phyloP scores from a whole-genome alignment of 2,797 vertebrate genomes.

The Cichlasoma orientale region DNA sequence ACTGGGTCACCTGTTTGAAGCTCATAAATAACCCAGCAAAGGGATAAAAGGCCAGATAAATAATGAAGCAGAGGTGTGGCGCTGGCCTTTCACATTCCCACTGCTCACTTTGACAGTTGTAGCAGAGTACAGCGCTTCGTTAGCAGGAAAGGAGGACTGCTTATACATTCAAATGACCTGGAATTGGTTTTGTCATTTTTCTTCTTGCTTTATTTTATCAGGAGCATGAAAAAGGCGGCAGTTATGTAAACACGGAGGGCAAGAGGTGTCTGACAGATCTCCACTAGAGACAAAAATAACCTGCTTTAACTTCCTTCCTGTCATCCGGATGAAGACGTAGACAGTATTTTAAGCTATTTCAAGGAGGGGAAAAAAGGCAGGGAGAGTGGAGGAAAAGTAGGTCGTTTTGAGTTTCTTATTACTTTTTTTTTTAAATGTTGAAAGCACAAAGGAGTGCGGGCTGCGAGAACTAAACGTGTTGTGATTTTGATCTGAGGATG shows the following conservation, averaged over 20 bases:
- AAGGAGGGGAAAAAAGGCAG: not conserved
- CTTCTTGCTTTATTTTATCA: conserved; percentile 14
- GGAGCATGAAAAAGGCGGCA: not conserved
- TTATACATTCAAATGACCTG: conserved; percentile 14
- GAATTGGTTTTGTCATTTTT: not conserved
- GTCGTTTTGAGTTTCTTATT: conserved; percentile 24
- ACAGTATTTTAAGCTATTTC: conserved; percentile 29
- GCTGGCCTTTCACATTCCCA: conserved; percentile 38
- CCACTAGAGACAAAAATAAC: conserved; percentile 49
- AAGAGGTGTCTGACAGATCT: conserved; percentile 44
- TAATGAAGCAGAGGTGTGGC: conserved; percentile 49
- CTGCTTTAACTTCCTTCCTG: conserved; percentile 32
- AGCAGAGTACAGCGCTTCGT: not conserved
- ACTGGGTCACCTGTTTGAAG: conserved; percentile 51
- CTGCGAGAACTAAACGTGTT: conserved; percentile 14
- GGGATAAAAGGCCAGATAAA: conserved; percentile 64
- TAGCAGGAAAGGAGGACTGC: not conserved
- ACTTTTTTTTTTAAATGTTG: not conserved
- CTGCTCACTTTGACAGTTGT: conserved; percentile 19
- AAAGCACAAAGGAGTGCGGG: conserved; percentile 12
- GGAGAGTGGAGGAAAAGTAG: conserved; percentile 13
- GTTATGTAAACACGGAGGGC: conserved; percentile 19
- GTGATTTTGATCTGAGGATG: conserved; percentile 43
- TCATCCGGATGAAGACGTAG: conserved; percentile 32
- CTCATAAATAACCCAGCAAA: conserved; percentile 66